Conservation (phyloP, 2,888 invertebrate genomes). For the Ichneumoninae sp. region DNA sequence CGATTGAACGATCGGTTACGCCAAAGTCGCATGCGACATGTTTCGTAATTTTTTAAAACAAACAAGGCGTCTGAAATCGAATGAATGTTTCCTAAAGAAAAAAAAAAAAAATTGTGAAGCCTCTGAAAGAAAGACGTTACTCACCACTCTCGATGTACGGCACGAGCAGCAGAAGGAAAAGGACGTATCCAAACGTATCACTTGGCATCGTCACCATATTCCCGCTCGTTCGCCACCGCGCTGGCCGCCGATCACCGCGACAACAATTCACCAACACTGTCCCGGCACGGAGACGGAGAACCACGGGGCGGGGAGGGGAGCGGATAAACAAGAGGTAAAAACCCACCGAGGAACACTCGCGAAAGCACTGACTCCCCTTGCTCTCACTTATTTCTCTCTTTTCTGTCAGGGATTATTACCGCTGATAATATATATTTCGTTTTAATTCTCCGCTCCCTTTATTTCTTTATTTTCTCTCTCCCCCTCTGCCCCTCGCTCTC, state of each 20-base stretch:
- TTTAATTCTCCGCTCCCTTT: not conserved
- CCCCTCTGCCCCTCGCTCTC: not conserved
- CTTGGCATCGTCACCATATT: constrained; percentile 83
- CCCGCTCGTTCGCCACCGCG: constrained; percentile 69
- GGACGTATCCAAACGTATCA: constrained; percentile 86
- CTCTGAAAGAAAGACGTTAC: constrained; percentile 76
- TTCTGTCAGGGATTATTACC: constrained; percentile 4
- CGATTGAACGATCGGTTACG: not conserved
- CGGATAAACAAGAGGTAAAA: constrained; percentile 16
- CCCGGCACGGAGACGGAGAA: not conserved
- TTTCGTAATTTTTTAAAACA: not conserved
- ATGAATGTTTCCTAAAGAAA: no score
- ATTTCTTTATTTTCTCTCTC: not conserved
- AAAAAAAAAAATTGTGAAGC: constrained; percentile 34
- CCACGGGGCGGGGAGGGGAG: not conserved
- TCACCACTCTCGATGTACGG: constrained; percentile 90
- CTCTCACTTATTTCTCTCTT: not conserved
- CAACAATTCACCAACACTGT: constrained; percentile 55
- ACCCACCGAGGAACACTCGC: constrained; percentile 22
- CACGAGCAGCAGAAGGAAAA: constrained; percentile 89
- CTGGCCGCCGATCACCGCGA: constrained; percentile 49
- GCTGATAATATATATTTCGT: not conserved
- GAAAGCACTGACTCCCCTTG: constrained; percentile 28
- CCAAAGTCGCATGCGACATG: not conserved
- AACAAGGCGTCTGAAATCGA: constrained; percentile 1